phyloP scores from a whole-genome alignment of 30 jellyfish, hydroid and myxozoan species.

The Clytia hemisphaerica region DNA sequence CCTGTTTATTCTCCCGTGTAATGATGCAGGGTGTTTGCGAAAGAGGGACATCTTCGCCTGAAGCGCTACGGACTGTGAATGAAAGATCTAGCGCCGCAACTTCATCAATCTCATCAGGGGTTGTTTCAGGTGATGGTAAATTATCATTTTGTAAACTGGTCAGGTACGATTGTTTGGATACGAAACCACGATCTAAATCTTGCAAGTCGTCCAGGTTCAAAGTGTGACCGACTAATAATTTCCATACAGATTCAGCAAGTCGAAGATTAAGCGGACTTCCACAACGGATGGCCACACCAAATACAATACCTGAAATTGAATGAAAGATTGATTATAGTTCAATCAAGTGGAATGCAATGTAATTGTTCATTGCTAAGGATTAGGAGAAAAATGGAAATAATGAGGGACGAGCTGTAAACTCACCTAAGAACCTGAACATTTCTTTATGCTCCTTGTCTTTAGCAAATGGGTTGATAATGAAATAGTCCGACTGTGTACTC shows the following conservation, averaged over 20 bases:
- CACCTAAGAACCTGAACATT: constrained; percentile 49
- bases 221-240: constrained; percentile 53
- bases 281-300: constrained; percentile 76
- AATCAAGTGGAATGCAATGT: too few relatives aligned
- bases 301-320: constrained; percentile 59
- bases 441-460: constrained; percentile 44
- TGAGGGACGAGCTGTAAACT: too few relatives aligned
- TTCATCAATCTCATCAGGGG: constrained; percentile 20
- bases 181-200: constrained; percentile 68
- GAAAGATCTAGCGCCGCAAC: constrained; percentile 49
- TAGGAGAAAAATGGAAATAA: too few relatives aligned
- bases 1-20: constrained; percentile 35
- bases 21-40: constrained; percentile 36
- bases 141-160: neutral
- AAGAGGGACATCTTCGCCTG: constrained; percentile 28
- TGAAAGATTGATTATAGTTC: too few relatives aligned
- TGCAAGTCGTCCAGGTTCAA: constrained; percentile 58
- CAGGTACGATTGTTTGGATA: constrained; percentile 37
- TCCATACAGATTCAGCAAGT: constrained; percentile 90
- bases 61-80: constrained; percentile 46
- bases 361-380: too few relatives aligned
- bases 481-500: constrained; percentile 38
- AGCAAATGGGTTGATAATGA: constrained; percentile 48
- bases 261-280: constrained; percentile 78
- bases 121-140: too few relatives aligned